phyloP scores from a whole-genome alignment of 1,140 invertebrate species.

The Colletes gigas region DNA sequence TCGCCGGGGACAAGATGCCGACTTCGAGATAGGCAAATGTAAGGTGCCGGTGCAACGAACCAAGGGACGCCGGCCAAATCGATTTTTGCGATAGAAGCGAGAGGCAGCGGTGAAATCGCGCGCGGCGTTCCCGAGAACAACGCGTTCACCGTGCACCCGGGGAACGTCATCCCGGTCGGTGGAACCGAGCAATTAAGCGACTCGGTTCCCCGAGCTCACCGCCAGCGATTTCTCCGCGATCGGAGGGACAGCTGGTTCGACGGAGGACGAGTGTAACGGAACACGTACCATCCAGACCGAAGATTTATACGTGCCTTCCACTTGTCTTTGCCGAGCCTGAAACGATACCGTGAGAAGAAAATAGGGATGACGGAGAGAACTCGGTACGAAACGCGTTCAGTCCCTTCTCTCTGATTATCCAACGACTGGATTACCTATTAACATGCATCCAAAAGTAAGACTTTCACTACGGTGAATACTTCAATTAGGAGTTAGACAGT shows the following conservation, averaged over 20 bases:
- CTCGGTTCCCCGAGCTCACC: not conserved
- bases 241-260: not conserved
- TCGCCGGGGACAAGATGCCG: conserved; percentile 45
- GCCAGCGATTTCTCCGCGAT: not conserved
- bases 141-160: not conserved
- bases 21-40: conserved; percentile 52
- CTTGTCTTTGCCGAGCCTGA: no score
- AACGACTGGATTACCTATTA: no score
- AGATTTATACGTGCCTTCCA: no score
- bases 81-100: conserved; percentile 36
- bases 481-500: no score
- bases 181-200: not conserved
- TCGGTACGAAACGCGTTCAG: no score
- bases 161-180: not conserved
- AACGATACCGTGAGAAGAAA: no score
- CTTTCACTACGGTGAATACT: no score
- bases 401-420: no score
- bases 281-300: no score
- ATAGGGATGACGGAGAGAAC: no score
- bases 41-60: conserved; percentile 49
- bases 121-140: not conserved
- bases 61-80: conserved; percentile 36
- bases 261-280: no score
- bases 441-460: no score
- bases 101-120: not conserved